phyloP scores from a whole-genome alignment of 2,113 vertebrate genomes.

The Hypanus sabinus region DNA sequence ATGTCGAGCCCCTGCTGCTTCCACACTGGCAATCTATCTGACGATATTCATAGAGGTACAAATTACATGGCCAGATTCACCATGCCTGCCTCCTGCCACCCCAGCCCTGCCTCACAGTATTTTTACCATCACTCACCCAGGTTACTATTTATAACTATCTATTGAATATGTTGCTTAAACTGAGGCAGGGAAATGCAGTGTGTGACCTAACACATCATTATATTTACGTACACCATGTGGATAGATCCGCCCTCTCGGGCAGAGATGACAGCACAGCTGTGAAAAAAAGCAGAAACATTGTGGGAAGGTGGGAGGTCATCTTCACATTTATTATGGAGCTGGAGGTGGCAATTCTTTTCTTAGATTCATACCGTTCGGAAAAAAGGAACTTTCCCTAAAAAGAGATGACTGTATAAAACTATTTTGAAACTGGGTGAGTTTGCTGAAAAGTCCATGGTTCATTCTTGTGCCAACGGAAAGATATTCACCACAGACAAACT shows the following conservation, averaged over 20 bases:
- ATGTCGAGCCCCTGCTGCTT: constrained; percentile 13
- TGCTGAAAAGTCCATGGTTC: neutral
- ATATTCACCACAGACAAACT: neutral
- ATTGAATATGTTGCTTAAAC: neutral
- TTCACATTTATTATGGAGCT: neutral
- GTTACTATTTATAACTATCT: constrained; percentile 11
- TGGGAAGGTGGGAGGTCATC: constrained; percentile 13
- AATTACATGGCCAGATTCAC: constrained; percentile 24
- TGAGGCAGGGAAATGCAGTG: neutral
- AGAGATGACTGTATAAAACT: neutral
- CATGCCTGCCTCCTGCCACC: constrained; percentile 28
- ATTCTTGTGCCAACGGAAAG: neutral
- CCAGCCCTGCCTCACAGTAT: neutral
- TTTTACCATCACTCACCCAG: neutral
- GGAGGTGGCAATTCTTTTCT: neutral
- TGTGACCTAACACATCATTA: neutral
- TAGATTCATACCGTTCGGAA: neutral
- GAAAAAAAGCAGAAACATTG: neutral
- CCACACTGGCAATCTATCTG: neutral
- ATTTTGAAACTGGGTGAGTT: neutral
- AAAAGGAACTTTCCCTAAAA: neutral
- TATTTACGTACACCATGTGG: neutral
- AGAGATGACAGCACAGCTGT: neutral
- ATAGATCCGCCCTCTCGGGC: neutral
- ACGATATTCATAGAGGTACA: neutral